A percentile compares a stretch with the other conserved stretches of the same genome.
phyloP scores from a whole-genome alignment of 2,797 vertebrate genomes.

The Betta splendens region DNA sequence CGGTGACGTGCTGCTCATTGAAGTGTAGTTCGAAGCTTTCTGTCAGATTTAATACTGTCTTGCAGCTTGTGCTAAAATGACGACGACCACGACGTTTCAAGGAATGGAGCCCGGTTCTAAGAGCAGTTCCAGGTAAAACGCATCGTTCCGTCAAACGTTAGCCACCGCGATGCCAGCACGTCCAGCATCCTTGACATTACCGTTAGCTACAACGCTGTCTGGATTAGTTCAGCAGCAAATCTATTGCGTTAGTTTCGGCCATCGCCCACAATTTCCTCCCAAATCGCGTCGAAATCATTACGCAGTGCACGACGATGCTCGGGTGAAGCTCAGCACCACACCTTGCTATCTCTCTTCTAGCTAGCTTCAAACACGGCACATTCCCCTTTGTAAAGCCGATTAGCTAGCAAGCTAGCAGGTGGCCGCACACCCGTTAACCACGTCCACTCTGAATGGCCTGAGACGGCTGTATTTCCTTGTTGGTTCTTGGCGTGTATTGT shows the following conservation, averaged over 20 bases:
- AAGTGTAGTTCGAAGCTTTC: slow-evolving; percentile 28
- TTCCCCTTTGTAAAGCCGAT: slow-evolving; percentile 50
- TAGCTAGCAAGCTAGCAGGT: slow-evolving; percentile 18
- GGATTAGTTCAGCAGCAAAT: background rate
- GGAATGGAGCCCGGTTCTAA: slow-evolving; percentile 83
- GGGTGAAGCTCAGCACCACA: slow-evolving; percentile 39
- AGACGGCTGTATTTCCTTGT: background rate
- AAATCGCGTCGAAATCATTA: background rate
- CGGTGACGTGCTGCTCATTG: slow-evolving; percentile 57
- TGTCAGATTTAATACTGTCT: slow-evolving; percentile 17
- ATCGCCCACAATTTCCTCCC: too few relatives aligned
- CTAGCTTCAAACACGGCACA: slow-evolving; percentile 36
- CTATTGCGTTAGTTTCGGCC: background rate
- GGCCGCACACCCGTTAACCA: background rate
- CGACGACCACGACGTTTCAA: slow-evolving; percentile 83
- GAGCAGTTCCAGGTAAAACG: slow-evolving; percentile 83
- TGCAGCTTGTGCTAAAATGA: slow-evolving; percentile 70
- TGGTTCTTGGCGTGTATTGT: background rate
- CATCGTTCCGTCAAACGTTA: slow-evolving; percentile 34
- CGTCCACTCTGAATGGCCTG: background rate
- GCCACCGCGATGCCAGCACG: slow-evolving; percentile 32
- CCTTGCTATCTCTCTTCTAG: slow-evolving; percentile 39
- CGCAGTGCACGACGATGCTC: background rate
- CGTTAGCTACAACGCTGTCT: background rate
- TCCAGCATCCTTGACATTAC: slow-evolving; percentile 25